phyloP scores from a whole-genome alignment of 2,888 invertebrate species.

The Conchocele bisecta region DNA sequence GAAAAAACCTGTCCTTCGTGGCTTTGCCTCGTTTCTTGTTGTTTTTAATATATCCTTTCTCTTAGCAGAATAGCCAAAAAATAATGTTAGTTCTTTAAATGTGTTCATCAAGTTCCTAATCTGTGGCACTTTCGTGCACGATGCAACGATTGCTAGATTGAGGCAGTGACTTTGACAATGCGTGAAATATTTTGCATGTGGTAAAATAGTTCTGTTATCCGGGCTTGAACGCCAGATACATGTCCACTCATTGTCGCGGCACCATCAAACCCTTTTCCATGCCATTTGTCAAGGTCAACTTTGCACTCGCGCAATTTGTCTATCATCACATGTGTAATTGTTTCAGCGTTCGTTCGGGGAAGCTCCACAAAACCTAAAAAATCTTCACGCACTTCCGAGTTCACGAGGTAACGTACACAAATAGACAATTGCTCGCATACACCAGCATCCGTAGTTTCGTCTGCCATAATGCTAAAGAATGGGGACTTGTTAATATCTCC shows the following conservation, averaged over 20 bases:
- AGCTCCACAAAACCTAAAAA: too few species aligned
- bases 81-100: neutral
- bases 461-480: neutral
- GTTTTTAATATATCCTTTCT: too few species aligned
- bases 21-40: too few species aligned
- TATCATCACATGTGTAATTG: neutral
- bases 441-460: neutral
- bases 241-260: neutral
- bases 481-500: neutral
- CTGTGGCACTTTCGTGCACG: neutral
- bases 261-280: neutral
- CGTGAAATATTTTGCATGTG: too few species aligned
- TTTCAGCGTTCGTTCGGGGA: neutral
- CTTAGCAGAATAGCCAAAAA: too few species aligned
- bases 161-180: neutral
- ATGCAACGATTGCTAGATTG: neutral
- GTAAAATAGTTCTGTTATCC: neutral
- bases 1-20: too few species aligned
- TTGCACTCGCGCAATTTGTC: neutral
- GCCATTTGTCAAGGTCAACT: neutral
- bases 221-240: neutral
- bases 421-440: neutral
- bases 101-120: conserved; percentile 2
- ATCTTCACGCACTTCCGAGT: neutral
- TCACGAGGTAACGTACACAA: neutral